Conservation (phyloP, 2,797 vertebrate genomes). For the Chrysocyon brachyurus region DNA sequence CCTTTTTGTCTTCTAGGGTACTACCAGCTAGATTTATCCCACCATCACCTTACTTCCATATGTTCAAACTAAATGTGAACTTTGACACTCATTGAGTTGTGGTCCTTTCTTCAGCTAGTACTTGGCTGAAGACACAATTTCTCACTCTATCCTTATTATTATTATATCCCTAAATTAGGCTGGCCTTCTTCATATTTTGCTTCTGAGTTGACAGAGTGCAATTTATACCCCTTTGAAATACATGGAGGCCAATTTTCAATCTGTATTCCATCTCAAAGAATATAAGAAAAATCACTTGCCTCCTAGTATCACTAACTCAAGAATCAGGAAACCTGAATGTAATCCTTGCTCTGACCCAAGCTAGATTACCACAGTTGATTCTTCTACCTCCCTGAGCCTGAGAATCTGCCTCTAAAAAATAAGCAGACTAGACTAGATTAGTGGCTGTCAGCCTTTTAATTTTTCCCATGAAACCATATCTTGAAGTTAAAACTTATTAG, state of each 20-base stretch:
- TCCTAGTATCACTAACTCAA: constrained; percentile 3
- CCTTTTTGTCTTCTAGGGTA: constrained; percentile 39
- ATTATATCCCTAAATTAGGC: neutral
- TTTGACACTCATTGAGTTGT: constrained; percentile 4
- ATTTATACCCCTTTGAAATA: constrained; percentile 5
- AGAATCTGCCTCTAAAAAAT: constrained; percentile 35
- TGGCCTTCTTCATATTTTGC: neutral
- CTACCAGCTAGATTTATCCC: neutral
- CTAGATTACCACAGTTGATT: constrained; percentile 9
- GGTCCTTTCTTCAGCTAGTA: constrained; percentile 28
- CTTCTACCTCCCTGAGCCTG: constrained; percentile 25
- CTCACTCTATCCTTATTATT: neutral
- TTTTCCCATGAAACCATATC: constrained; percentile 11
- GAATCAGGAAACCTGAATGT: constrained; percentile 1
- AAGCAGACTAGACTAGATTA: constrained; percentile 20
- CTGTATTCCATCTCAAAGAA: neutral
- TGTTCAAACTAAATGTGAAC: neutral
- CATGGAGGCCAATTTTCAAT: constrained; percentile 34
- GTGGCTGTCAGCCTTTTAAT: neutral
- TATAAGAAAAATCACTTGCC: constrained; percentile 34
- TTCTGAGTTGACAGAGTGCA: neutral
- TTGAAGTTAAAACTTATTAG: constrained; percentile 32
- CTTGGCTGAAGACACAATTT: neutral
- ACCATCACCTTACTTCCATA: neutral
- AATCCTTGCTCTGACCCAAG: neutral